Evolutionary conservation across 2,797 vertebrate species (phyloP).

Genomic region (Micropoecilia bifurca): DNA sequence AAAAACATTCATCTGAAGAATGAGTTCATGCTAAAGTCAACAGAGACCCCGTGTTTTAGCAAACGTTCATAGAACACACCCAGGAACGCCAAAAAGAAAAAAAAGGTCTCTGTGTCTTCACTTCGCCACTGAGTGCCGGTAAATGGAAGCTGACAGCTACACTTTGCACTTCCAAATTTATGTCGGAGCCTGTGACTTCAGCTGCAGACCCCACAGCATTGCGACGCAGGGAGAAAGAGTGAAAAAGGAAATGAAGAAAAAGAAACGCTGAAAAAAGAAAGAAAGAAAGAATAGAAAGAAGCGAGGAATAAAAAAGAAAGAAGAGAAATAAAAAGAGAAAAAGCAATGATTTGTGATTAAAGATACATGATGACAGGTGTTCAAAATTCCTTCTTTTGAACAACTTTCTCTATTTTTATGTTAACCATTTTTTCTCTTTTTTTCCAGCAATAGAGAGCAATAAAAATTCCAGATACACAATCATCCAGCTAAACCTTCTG

Average conservation of each 20-base stretch:
- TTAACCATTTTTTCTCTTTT: too few relatives aligned
- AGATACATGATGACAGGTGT: too few relatives aligned
- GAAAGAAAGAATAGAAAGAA: not conserved
- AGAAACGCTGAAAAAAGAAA: not conserved
- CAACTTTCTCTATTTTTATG: too few relatives aligned
- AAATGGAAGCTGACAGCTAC: constrained; percentile 70
- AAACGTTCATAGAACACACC: constrained; percentile 48
- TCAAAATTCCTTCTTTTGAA: too few relatives aligned
- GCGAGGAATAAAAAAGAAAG: too few relatives aligned
- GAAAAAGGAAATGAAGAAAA: not conserved
- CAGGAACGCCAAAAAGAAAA: constrained; percentile 11
- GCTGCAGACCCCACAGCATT: constrained; percentile 55
- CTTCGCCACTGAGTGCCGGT: constrained; percentile 31
- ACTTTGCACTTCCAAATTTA: constrained; percentile 69
- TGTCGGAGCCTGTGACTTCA: constrained; percentile 56
- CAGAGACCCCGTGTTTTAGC: constrained; percentile 41
- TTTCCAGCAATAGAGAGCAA: too few relatives aligned
- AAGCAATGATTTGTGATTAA: not conserved
- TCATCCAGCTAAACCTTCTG: too few relatives aligned
- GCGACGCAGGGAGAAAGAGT: not conserved
- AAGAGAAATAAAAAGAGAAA: not conserved
- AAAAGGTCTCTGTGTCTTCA: constrained; percentile 30
- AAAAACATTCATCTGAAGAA: constrained; percentile 59
- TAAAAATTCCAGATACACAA: too few relatives aligned
- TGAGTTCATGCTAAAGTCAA: constrained; percentile 60